These are phyloP conservation scores for Pedicia rivosa DNA, from an alignment of 2,888 invertebrate genomes.

Conservation along the genomic window DNA sequence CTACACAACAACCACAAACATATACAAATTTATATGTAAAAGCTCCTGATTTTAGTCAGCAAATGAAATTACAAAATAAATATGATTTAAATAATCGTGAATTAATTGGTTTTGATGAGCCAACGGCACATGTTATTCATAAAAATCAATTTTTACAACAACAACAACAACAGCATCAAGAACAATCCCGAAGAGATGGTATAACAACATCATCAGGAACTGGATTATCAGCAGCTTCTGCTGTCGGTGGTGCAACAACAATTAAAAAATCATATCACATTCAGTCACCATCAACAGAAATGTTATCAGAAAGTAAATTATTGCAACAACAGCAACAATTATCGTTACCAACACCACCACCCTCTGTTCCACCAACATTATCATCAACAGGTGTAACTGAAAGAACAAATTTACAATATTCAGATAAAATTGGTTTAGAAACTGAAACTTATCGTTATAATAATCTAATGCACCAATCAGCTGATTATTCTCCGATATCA, in stretches of 20 bases:
- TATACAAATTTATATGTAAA: constrained; percentile 12
- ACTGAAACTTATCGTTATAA: background rate
- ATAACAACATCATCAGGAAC: no score
- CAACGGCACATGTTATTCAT: constrained; percentile 11
- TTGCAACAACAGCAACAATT: background rate
- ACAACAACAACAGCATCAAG: background rate
- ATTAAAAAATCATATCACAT: no score
- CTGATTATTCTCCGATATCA: background rate
- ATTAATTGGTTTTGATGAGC: no score
- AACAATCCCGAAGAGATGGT: background rate
- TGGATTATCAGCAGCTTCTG: no score
- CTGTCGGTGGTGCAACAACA: no score
- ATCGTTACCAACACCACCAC: background rate
- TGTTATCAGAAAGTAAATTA: no score
- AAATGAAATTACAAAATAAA: constrained; percentile 11
- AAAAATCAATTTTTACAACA: constrained; percentile 7
- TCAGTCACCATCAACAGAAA: no score
- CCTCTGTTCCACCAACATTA: background rate
- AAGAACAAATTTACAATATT: no score
- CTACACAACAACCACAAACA: background rate
- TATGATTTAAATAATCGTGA: background rate
- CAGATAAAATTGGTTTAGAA: no score
- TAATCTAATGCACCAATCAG: background rate
- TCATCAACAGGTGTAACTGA: background rate
- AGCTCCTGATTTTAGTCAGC: constrained; percentile 12